These are phyloP conservation scores for Stictocephala bisonia DNA, from an alignment of 2,888 invertebrate genomes.

Conservation along the genomic window DNA sequence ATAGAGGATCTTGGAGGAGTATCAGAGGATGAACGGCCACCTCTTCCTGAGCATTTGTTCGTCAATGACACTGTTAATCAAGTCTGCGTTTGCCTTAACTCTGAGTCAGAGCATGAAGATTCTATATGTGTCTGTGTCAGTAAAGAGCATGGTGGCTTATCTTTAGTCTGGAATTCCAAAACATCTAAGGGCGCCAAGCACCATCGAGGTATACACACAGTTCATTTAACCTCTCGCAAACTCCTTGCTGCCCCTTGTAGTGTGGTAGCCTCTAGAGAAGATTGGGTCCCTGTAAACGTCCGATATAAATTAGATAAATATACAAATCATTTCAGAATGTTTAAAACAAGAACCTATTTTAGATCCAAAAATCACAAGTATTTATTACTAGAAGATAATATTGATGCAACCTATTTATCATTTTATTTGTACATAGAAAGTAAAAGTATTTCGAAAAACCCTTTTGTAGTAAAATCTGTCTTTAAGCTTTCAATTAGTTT, in stretches of 20 bases:
- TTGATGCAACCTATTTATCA: not conserved
- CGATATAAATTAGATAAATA: not conserved
- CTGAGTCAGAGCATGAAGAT: conserved; percentile 29
- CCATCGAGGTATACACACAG: conserved; percentile 42
- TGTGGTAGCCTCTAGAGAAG: not conserved
- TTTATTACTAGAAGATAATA: conserved; percentile 17
- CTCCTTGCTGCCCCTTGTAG: not conserved
- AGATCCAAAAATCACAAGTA: not conserved
- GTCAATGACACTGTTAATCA: conserved; percentile 54
- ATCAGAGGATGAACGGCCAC: conserved; percentile 55
- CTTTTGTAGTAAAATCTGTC: not conserved
- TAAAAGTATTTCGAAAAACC: not conserved
- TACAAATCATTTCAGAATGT: not conserved
- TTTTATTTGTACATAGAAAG: conserved; percentile 25
- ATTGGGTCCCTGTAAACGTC: not conserved
- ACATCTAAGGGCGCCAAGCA: conserved; percentile 40
- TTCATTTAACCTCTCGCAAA: conserved; percentile 24
- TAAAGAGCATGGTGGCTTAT: conserved; percentile 52
- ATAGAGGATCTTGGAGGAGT: conserved; percentile 67
- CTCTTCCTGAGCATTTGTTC: conserved; percentile 46
- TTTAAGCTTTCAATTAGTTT: conserved; percentile 1
- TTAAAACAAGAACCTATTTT: not conserved
- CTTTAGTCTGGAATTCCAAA: conserved; percentile 52
- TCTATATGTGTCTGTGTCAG: conserved; percentile 55
- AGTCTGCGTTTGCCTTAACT: conserved; percentile 56